Conservation (phyloP, 2,113 vertebrate species). For the Boleophthalmus pectinirostris region DNA sequence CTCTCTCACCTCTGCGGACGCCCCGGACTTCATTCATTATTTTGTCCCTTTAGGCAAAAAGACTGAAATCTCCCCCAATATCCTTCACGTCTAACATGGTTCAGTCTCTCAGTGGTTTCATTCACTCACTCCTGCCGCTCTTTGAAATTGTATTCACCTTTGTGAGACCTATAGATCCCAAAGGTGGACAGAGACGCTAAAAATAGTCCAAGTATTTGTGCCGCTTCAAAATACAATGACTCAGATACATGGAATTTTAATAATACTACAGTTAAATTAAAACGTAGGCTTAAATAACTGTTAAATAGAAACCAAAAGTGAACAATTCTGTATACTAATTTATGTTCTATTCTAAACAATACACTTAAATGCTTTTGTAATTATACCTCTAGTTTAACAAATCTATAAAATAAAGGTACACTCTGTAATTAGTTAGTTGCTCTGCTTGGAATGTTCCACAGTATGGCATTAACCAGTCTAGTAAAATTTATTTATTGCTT, state of each 20-base stretch:
- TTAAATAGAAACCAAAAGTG: too few relatives aligned
- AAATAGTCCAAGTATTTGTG: not conserved
- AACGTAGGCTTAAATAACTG: too few relatives aligned
- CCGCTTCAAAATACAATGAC: not conserved
- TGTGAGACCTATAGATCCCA: constrained; percentile 2
- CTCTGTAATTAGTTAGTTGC: too few relatives aligned
- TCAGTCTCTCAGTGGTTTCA: constrained; percentile 19
- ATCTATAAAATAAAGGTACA: too few relatives aligned
- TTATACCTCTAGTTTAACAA: too few relatives aligned
- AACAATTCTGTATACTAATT: too few relatives aligned
- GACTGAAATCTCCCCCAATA: constrained; percentile 22
- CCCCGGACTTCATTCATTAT: constrained; percentile 28
- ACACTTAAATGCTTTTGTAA: too few relatives aligned
- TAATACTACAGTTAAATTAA: not conserved
- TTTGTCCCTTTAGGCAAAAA: constrained; percentile 13
- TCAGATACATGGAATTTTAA: not conserved
- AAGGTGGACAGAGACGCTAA: not conserved
- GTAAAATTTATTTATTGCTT: too few relatives aligned
- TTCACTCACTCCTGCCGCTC: constrained; percentile 13
- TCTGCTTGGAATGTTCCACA: too few relatives aligned
- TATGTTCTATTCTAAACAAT: too few relatives aligned
- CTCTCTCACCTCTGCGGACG: not conserved
- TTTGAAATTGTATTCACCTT: constrained; percentile 21
- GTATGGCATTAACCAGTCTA: too few relatives aligned
- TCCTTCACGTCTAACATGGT: constrained; percentile 15